Evolutionary conservation across 2,113 vertebrate species (phyloP), one percentile per base, ranked within the genome.

Genomic region (Hemibagrus wyckioides): DNA sequence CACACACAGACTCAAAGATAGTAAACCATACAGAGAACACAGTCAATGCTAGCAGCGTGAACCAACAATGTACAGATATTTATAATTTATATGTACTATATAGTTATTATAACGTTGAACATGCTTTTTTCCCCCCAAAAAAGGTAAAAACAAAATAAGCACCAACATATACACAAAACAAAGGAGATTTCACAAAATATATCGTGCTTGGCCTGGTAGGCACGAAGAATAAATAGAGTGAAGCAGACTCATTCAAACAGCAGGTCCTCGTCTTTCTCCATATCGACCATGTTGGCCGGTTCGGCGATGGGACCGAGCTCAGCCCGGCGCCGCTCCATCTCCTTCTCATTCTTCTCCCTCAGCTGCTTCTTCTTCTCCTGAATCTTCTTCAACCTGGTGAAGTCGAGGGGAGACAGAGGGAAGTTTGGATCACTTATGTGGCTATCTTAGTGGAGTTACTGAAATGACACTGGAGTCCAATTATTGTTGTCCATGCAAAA

Each of bases 291-390:
- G 92, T 98, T 99, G 82, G 94, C 88, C 28, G 98, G 97, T 89
- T 99, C 98, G 0, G 65, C 88, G 52, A 96, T 94, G 83, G 93
- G 95, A 8, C 86, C 96, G 92, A 93, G 95, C 87, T 88, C 28
- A 6, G 95, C 95, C 89, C 95, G 90, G 4, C 96, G 95, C 6
- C 91, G 91, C 0, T 96, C 97, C 61, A 96, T 95, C 90, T 97
- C 97, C 91, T 92, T 92, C 56, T 99, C 98, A 0, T 94, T 96
- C 91, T 92, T 97, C 90, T 98, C 97, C 91, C 97, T 96, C 83
- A 98, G 92, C 91, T 97, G 96, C 92, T 99, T 99, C 93, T 99
- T 99, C 96, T 99, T 99, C 93, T 99, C 98, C 84, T 99, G 98
- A 91, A 99, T 99, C 93, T 99, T 99, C 94, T 99, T 99, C 94